Base-by-base conservation (phyloP, 2,113 vertebrate genomes). In the Prinia subflava region DNA sequence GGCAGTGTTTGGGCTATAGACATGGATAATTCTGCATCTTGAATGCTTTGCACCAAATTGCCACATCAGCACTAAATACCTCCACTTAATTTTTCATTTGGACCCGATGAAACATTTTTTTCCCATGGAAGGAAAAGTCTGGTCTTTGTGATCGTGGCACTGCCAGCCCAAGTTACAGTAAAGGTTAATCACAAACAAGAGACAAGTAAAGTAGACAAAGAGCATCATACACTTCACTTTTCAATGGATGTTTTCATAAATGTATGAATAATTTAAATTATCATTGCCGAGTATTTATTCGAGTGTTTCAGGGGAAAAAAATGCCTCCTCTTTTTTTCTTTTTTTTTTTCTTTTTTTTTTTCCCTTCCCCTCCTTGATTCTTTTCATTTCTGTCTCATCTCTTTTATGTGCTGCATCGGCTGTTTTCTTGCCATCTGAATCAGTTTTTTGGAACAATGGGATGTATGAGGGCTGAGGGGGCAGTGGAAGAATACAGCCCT, bases 261-360 rank as follows among this genome's bases (percentile, higher is more conserved):
- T 98, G 97, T 98, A 99, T 99, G 98, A 99, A 99, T 99, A 99
- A 99, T 99, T 98, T 98, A 98, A 99, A 98, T 98, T 97, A 98
- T 98, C 97, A 98, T 98, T 98, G 97, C 98, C 24, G 93, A 97
- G 97, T 97, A 98, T 98, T 98, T 98, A 97, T 98, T 97, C 92
- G 97, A 98, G 98, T 97, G 97, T 98, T 97, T 98, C 98, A 97
- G 98, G 98, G 97, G 97, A 70, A 98, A 98, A 97, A 97, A 98
- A 98, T 97, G 97, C 98, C 98, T 98, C 97, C 97, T 98, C 95
- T 96, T 86, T 96, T 92, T 91, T 97, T 15, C 20, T n/a, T 25
- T 30, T 79, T 91, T 97, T 23, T 20, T 53, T 18, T 24, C 33
- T 10, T 27, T 75, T 81, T 96, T 30, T 27, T 20, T 6, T 18